A percentile compares a stretch with the other conserved stretches of the same genome.
Conservation (phyloP, 2,797 vertebrate genomes). For the Pangasius macronema region DNA sequence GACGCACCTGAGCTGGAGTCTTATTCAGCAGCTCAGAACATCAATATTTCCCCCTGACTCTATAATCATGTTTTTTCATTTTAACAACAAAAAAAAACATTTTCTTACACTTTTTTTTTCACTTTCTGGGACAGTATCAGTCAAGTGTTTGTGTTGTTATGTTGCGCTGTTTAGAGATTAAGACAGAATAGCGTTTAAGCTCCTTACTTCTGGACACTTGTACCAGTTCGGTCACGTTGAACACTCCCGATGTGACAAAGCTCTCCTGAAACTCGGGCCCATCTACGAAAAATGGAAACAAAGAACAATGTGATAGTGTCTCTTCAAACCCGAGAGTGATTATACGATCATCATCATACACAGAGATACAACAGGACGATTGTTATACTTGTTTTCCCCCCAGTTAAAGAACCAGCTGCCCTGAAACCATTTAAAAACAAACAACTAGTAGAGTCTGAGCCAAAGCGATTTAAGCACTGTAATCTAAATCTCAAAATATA, state of each 20-base stretch:
- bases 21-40: too few relatives aligned
- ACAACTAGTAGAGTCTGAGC: background rate
- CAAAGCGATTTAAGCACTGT: background rate
- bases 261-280: constrained; percentile 95
- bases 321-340: background rate
- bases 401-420: background rate
- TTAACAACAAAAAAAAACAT: too few relatives aligned
- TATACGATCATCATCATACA: background rate
- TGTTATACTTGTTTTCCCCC: background rate
- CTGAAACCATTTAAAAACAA: background rate
- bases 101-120: background rate
- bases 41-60: too few relatives aligned
- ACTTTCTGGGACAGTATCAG: background rate
- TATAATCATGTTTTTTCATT: background rate
- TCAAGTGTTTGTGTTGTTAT: background rate
- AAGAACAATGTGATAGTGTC: constrained; percentile 19
- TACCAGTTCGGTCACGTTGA: constrained; percentile 96
- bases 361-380: background rate
- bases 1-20: too few relatives aligned
- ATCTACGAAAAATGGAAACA: constrained; percentile 72
- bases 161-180: background rate
- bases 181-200: constrained; percentile 13
- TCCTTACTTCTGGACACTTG: constrained; percentile 96
- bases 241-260: constrained; percentile 95
- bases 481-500: background rate